Evolutionary conservation across 2,113 vertebrate genomes (phyloP), one percentile per base, ranked within the genome.

Genomic region (Sorex fumeus): DNA sequence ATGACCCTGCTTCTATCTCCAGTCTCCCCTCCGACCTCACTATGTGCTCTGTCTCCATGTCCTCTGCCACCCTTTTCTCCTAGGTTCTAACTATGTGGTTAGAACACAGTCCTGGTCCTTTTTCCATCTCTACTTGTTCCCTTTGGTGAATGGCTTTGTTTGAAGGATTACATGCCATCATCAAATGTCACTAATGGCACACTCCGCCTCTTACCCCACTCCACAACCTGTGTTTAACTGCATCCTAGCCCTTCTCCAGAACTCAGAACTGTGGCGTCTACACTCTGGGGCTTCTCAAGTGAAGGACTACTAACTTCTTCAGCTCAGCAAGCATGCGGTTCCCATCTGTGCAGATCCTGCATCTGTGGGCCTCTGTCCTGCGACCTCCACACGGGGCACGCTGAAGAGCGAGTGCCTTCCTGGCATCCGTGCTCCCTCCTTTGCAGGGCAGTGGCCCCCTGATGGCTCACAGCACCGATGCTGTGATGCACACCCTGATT

Each of bases 401-500:
- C 3, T 8, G n/a, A 19, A 47, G 47, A 60, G 69, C 0, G 64
- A 69, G 8, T 40, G 3, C 2, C 30, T 43, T 30, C 30, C 32
- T 0, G 25, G 43, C 1, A 8, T 45, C 30, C 10, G 0, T 13
- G 25, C 32, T 30, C 15, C 40, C 19, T 57, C 16, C 3, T 45
- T 60, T 30, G n/a, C 23, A 0, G 3, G 72, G 45, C 32, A 13
- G 6, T 2, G 18, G 7, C 36, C 32, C 11, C 23, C 23, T 28
- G 2, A 23, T 23, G 30, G 13, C 25, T 45, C 70, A 32, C 3
- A 13, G 1, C 4, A 4, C 0, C 0, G 0, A 36, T 30, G 32
- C 5, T 6, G 18, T 34, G 11, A 2, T 13, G 9, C 60, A 19
- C 45, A 8, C 0, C 0, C 0, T 71, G 47, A 66, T 6, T n/a